A percentile compares a stretch with the other conserved stretches of the same genome.
Evolutionary conservation across 2,113 vertebrate genomes (phyloP).

Genomic region (Cepphus grylle): DNA sequence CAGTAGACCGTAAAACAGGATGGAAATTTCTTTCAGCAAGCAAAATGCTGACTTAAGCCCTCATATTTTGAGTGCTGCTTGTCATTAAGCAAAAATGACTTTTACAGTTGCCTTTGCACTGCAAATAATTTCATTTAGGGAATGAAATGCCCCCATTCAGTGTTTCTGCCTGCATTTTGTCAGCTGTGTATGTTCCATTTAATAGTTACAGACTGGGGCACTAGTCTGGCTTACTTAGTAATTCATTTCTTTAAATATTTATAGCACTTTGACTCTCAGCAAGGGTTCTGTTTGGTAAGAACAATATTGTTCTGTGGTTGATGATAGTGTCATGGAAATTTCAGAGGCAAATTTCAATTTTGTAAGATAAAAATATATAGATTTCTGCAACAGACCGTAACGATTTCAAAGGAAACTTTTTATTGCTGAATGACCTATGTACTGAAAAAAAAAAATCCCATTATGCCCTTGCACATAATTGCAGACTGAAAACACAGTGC

Average conservation of each 20-base stretch:
- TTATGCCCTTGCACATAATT: neutral
- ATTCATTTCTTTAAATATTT: conserved; percentile 69
- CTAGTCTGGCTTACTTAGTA: conserved; percentile 7
- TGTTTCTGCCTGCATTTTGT: conserved; percentile 25
- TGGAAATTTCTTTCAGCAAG: neutral
- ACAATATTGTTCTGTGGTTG: neutral
- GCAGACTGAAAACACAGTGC: neutral
- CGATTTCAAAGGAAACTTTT: conserved; percentile 1
- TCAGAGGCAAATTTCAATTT: conserved; percentile 39
- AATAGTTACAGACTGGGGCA: neutral
- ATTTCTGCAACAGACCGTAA: neutral
- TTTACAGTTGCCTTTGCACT: neutral
- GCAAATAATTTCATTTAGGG: conserved; percentile 6
- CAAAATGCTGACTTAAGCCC: neutral
- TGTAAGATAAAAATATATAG: conserved; percentile 23
- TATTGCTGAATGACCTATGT: neutral
- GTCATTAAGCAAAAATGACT: neutral
- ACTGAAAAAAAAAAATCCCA: neutral
- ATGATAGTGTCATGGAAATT: conserved; percentile 46
- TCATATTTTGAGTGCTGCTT: neutral
- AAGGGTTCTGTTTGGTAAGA: conserved; percentile 30
- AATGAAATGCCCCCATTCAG: conserved; percentile 6
- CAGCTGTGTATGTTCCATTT: conserved; percentile 1
- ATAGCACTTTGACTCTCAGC: conserved; percentile 40
- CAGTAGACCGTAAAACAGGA: neutral